phyloP scores from a whole-genome alignment of 2,797 vertebrate genomes.

The Delichon dasypus region DNA sequence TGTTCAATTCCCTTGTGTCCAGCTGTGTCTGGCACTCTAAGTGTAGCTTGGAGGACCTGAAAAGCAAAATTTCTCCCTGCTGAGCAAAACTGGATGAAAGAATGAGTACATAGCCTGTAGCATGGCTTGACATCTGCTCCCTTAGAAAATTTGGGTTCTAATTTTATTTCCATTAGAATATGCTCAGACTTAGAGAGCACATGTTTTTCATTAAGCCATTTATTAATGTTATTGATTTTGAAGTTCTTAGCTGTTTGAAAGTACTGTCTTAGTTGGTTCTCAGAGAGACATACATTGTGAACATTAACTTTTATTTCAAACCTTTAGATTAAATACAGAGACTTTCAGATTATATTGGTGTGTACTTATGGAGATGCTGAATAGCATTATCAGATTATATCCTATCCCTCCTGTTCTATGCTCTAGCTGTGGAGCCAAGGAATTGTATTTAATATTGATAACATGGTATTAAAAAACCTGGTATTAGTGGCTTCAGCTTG shows the following conservation, averaged over 20 bases:
- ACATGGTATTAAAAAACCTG: neutral
- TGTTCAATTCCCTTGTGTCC: neutral
- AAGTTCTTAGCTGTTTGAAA: neutral
- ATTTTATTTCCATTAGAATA: neutral
- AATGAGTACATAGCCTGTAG: neutral
- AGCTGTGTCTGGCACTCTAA: neutral
- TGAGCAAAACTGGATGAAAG: neutral
- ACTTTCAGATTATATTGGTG: neutral
- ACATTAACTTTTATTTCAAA: neutral
- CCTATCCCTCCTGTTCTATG: neutral
- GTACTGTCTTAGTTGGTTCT: neutral
- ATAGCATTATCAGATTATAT: neutral
- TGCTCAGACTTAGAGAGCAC: neutral
- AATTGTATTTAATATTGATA: neutral
- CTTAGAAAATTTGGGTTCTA: neutral
- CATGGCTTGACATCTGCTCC: neutral
- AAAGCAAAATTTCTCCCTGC: neutral
- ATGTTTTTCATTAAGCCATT: neutral
- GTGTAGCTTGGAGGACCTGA: neutral
- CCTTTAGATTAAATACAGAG: neutral
- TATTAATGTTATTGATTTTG: neutral
- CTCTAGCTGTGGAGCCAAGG: neutral
- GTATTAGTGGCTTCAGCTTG: neutral
- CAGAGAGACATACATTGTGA: neutral
- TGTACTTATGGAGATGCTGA: neutral